A percentile compares a stretch with the other conserved stretches of the same genome.
These are phyloP conservation scores for Plumapathes pennacea DNA, from an alignment of 92 coral and sea anemone species.

Conservation along the genomic window DNA sequence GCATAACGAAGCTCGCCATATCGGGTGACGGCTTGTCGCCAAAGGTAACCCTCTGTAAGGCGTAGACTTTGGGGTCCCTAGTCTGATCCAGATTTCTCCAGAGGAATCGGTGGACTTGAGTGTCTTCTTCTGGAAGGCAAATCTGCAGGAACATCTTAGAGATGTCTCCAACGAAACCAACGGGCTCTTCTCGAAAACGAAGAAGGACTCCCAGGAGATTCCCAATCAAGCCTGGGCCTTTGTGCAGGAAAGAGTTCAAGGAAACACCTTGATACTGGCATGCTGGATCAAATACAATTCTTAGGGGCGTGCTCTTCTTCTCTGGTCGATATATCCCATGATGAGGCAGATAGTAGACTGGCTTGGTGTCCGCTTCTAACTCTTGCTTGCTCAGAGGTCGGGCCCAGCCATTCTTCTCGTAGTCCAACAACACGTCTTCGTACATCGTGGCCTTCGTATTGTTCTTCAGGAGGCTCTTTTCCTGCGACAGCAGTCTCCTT, in stretches of 20 bases:
- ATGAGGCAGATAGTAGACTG: slow-evolving; percentile 27
- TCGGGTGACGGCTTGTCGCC: slow-evolving; percentile 48
- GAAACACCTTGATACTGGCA: slow-evolving; percentile 12
- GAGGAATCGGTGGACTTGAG: slow-evolving; percentile 40
- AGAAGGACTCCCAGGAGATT: slow-evolving; percentile 36
- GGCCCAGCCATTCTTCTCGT: slow-evolving; percentile 35
- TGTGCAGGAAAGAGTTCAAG: slow-evolving; percentile 29
- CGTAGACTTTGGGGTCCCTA: slow-evolving; percentile 16
- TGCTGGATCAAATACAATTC: slow-evolving; percentile 43
- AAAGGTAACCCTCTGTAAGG: slow-evolving; percentile 22
- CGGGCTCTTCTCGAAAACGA: slow-evolving; percentile 37
- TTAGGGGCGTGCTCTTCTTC: slow-evolving; percentile 23
- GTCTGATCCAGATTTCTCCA: slow-evolving; percentile 36
- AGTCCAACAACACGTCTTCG: slow-evolving; percentile 14
- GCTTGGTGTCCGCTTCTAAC: slow-evolving; percentile 7
- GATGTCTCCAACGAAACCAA: slow-evolving; percentile 33
- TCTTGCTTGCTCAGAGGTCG: slow-evolving; percentile 16
- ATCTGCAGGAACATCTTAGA: slow-evolving; percentile 43
- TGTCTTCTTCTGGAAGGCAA: slow-evolving; percentile 13
- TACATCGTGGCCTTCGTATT: slow-evolving; percentile 33
- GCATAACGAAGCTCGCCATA: slow-evolving; percentile 39
- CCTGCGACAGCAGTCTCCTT: slow-evolving; percentile 11
- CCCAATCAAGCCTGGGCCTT: slow-evolving; percentile 45
- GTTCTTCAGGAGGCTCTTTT: slow-evolving; percentile 14
- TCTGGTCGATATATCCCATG: slow-evolving; percentile 7